phyloP scores from a whole-genome alignment of 30 jellyfish, hydroid and myxozoan genomes.

The Haliclystus octoradiatus region DNA sequence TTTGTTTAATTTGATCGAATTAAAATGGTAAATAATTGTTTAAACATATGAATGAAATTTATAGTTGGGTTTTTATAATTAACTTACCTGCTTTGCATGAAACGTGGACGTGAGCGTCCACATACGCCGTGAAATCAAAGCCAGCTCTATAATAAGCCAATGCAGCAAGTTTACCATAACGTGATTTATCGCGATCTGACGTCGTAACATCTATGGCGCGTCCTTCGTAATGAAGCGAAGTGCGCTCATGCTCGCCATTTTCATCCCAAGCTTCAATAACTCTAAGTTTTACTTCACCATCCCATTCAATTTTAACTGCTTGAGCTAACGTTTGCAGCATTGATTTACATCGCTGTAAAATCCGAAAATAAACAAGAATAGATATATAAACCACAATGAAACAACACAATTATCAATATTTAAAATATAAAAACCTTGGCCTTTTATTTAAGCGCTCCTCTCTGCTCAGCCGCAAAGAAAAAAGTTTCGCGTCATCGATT shows the following conservation, averaged over 20 bases:
- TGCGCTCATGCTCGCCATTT: conserved; percentile 56
- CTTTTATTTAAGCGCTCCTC: too few relatives aligned
- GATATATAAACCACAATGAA: too few relatives aligned
- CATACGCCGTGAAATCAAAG: conserved; percentile 49
- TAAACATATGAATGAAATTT: too few relatives aligned
- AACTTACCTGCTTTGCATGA: conserved; percentile 72
- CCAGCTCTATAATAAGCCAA: conserved; percentile 78
- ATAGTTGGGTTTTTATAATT: too few relatives aligned
- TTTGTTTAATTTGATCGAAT: too few relatives aligned
- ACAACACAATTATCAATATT: too few relatives aligned
- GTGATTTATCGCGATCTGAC: conserved; percentile 42
- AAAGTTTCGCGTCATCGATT: too few relatives aligned
- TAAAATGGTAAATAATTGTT: too few relatives aligned
- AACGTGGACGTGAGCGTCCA: conserved; percentile 80
- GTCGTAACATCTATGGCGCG: conserved; percentile 74
- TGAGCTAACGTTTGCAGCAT: conserved; percentile 62
- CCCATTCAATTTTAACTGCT: conserved; percentile 52
- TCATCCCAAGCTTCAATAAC: conserved; percentile 80
- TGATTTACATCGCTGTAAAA: conserved; percentile 40
- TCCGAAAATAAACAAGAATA: too few relatives aligned
- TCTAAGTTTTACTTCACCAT: conserved; percentile 40
- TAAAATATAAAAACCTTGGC: too few relatives aligned
- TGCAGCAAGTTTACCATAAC: conserved; percentile 62
- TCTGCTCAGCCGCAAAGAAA: too few relatives aligned
- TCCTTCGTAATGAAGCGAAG: conserved; percentile 77